phyloP scores from a whole-genome alignment of 2,888 invertebrate genomes.

The Tribolium freemani region DNA sequence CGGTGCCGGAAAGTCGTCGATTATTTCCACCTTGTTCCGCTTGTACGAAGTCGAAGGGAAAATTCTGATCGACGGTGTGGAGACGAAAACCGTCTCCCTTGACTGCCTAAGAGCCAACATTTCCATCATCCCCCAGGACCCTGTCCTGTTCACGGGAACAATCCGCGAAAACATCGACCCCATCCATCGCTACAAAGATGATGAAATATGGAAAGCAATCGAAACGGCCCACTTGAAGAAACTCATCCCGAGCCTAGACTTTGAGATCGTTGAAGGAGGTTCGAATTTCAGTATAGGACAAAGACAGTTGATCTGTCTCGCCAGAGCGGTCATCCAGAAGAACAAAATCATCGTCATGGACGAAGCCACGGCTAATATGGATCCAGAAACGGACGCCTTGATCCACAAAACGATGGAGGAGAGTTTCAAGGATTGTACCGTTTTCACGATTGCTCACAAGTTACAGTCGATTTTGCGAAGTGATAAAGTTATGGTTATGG shows the following conservation, averaged over 20 bases:
- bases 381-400: conserved; percentile 70
- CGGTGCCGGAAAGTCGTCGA: conserved; percentile 85
- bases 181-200: conserved; percentile 82
- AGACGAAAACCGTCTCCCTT: conserved; percentile 79
- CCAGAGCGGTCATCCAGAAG: conserved; percentile 70
- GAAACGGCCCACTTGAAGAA: conserved; percentile 85
- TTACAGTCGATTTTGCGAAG: conserved; percentile 72
- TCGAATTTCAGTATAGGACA: conserved; percentile 70
- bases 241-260: conserved; percentile 74
- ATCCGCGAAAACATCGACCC: conserved; percentile 91
- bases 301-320: conserved; percentile 72
- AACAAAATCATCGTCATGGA: conserved; percentile 72
- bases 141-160: conserved; percentile 87
- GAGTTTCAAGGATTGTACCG: conserved; percentile 71
- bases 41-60: conserved; percentile 82
- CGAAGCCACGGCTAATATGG: conserved; percentile 73
- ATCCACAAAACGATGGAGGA: conserved; percentile 71
- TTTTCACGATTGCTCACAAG: conserved; percentile 68
- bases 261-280: conserved; percentile 43
- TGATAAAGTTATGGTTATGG: conserved; percentile 71
- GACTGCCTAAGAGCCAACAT: conserved; percentile 81
- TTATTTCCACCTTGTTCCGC: conserved; percentile 84
- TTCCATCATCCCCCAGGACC: conserved; percentile 89
- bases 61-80: conserved; percentile 84
- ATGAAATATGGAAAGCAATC: conserved; percentile 84